phyloP scores from a whole-genome alignment of 2,888 invertebrate species.

The Neoitamus cyanurus region DNA sequence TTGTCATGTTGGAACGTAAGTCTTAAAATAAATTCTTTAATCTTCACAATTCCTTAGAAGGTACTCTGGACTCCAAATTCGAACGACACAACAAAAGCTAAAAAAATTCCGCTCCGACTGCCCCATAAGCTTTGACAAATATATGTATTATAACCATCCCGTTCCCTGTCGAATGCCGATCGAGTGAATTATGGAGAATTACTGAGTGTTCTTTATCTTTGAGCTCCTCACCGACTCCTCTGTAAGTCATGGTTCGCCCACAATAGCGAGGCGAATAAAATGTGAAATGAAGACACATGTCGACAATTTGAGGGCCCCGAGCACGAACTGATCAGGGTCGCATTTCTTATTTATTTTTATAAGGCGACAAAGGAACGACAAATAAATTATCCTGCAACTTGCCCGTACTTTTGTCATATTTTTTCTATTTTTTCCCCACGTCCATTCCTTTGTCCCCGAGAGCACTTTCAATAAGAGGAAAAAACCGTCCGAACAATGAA shows the following conservation, averaged over 20 bases:
- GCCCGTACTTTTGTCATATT: slow-evolving; percentile 12
- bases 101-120: not conserved
- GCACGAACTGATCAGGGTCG: slow-evolving; percentile 5
- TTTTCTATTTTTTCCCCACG: not conserved
- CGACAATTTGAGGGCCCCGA: slow-evolving; percentile 1
- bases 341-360: slow-evolving; percentile 37
- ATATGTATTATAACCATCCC: not conserved
- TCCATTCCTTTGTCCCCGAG: not conserved
- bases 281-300: slow-evolving; percentile 21
- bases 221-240: not conserved
- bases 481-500: not conserved
- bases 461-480: slow-evolving; percentile 28
- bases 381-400: slow-evolving; percentile 27
- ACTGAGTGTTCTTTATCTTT: not conserved
- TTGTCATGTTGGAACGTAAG: no score
- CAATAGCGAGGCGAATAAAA: slow-evolving; percentile 1
- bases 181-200: not conserved
- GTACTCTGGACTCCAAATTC: no score
- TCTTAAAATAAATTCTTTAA: no score
- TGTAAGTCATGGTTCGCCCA: not conserved
- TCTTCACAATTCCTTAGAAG: no score
- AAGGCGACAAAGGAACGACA: slow-evolving; percentile 10
- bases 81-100: no score
- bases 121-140: not conserved
- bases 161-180: not conserved